Evolutionary conservation across 2,797 vertebrate genomes (phyloP).

Genomic region (Crocodylus rhombifer): DNA sequence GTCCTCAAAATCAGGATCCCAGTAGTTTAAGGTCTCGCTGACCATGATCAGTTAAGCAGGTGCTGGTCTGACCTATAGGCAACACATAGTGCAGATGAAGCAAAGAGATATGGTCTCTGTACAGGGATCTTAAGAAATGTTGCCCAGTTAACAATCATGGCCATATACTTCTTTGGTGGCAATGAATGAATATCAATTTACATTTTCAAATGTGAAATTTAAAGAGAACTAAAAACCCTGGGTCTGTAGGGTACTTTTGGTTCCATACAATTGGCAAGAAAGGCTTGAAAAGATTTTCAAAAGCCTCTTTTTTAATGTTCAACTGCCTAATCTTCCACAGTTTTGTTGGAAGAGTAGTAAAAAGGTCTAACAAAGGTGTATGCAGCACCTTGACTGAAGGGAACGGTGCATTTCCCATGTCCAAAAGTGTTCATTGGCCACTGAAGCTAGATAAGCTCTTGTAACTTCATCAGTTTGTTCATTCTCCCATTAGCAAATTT

Average conservation of each 20-base stretch:
- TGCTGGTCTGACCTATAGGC: conserved; percentile 30
- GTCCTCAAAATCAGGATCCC: conserved; percentile 81
- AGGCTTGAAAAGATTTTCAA: background rate
- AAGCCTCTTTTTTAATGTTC: background rate
- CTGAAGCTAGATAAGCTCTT: background rate
- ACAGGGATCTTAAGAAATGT: background rate
- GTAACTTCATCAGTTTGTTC: background rate
- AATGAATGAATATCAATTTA: background rate
- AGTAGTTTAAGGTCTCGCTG: conserved; percentile 84
- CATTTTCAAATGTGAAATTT: background rate
- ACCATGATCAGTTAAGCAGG: conserved; percentile 84
- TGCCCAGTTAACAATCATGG: background rate
- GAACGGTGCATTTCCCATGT: background rate
- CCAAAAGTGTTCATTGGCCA: conserved; percentile 27
- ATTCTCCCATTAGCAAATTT: background rate
- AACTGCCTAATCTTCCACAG: background rate
- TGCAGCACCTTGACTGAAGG: background rate
- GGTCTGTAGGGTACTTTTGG: background rate
- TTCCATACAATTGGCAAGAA: no score
- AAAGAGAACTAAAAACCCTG: background rate
- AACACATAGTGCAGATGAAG: conserved; percentile 4
- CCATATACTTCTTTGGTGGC: background rate
- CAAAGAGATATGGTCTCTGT: background rate
- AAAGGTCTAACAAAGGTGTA: no score
- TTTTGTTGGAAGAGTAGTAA: background rate